Base-by-base conservation (phyloP, 2,797 vertebrate species). In the Rallus crepitans region DNA sequence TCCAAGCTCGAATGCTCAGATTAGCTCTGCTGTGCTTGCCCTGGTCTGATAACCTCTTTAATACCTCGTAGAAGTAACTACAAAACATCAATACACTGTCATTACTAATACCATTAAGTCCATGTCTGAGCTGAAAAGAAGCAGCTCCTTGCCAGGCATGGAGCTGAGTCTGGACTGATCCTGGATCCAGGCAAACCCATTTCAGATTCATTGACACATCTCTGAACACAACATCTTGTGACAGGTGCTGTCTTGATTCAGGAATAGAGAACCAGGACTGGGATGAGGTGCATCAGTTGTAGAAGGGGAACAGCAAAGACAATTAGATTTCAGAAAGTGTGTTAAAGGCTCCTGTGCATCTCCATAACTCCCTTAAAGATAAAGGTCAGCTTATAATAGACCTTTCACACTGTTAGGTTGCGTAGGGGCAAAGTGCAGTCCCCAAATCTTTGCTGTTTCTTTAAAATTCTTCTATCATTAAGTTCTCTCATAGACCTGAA, bases 231-330 rank as follows among this genome's bases (percentile, higher is more conserved):
- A n/a, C 6, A 12, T 16, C 10, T 33, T 27, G 25, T 63, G 42
- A 28, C 3, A 16, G 66, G 39, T 24, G 8, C 6, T 52, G 8
- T 56, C 37, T 31, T 1, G 4, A 27, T 68, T 18, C 6, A 61
- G 15, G 8, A 35, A 25, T 24, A 61, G 40, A 30, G n/a, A 73
- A 55, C 17, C 10, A 35, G 60, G 45, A 33, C 30, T 61, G 23
- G 30, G 17, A 8, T 48, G 60, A 60, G 30, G 18, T 35, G 39
- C 25, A 13, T 42, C 0, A 0, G 39, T 19, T 48, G 25, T 19
- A 79, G 53, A 66, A 73, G 33, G 55, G 11, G 16, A 65, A 60
- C 8, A 47, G 8, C 10, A 66, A 84, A 33, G 30, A 52, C 14
- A 45, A 65, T 37, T 23, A 40, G 20, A 39, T 72, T 15, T 7